Conservation (phyloP, 2,888 invertebrate species). For the Drosophila hamatofila region DNA sequence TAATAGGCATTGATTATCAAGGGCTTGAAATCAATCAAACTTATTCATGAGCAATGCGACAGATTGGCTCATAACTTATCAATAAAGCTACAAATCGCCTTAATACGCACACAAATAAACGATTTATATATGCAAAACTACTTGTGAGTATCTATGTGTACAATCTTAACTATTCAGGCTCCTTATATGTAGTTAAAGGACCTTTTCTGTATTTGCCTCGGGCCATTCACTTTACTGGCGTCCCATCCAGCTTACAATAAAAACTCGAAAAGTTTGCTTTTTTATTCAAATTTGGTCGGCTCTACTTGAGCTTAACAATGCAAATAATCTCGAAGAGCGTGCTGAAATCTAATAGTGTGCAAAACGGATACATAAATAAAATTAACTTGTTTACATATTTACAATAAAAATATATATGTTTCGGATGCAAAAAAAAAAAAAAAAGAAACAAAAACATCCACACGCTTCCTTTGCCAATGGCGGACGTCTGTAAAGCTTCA, state of each 20-base stretch:
- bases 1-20: slow-evolving; percentile 2
- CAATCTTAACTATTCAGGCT: slow-evolving; percentile 16
- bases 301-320: slow-evolving; percentile 13
- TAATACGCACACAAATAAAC: slow-evolving; percentile 15
- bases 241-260: slow-evolving; percentile 15
- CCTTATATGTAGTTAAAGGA: slow-evolving; percentile 1
- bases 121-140: background rate
- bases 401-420: slow-evolving; percentile 30
- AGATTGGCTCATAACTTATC: slow-evolving; percentile 11
- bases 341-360: slow-evolving; percentile 51
- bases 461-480: slow-evolving; percentile 3
- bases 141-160: slow-evolving; percentile 3
- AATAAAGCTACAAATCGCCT: slow-evolving; percentile 13
- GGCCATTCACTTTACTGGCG: slow-evolving; percentile 3
- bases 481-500: slow-evolving; percentile 32
- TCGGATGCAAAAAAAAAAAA: slow-evolving; percentile 16
- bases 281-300: slow-evolving; percentile 34
- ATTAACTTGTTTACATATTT: slow-evolving; percentile 54
- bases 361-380: slow-evolving; percentile 51
- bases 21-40: background rate
- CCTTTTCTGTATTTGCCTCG: slow-evolving; percentile 1
- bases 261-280: slow-evolving; percentile 14
- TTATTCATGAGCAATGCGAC: background rate
- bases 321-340: slow-evolving; percentile 34
- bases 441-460: background rate